Evolutionary conservation across 2,888 invertebrate species (phyloP), one percentile per base, ranked within the genome.

Genomic region (Panopea generosa): DNA sequence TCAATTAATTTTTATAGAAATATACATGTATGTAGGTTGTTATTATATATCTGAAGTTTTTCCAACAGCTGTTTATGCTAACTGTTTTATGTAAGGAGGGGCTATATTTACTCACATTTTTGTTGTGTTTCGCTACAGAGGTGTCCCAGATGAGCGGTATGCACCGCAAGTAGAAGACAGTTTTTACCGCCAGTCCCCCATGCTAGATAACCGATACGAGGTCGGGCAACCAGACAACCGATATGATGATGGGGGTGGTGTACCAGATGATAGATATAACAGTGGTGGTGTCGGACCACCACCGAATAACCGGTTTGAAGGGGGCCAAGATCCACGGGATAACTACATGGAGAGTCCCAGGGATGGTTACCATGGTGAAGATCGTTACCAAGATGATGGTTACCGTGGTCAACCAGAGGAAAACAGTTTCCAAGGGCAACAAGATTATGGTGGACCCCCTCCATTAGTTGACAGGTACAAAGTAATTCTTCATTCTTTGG

Each of bases 161-260:
- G 33, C 33, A 33, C 33, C 33, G 11, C 33, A 33, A 33, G 33
- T 33, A 0, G 76, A 77, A n/a, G 74, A 80, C 61, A 80, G 82
- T 55, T 80, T 80, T 49, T 84, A 84, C 55, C 47, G 82, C 53
- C 79, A 82, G 70, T 82, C 82, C 4, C 77, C 79, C 4, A 65
- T 82, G 72, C 55, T 73, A 14, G 73, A 77, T 7, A 49, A 68
- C 53, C 40, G 76, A 50, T 80, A 73, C 43, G 65, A 49, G 18
- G 52, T 56, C 11, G 6, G 6, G 6, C 33, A 4, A 11, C 33
- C 33, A 33, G 33, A 7, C 4, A 33, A 33, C 33, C 6, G 33
- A 4, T 7, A 11, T 4, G 4, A 7, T 33, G 82, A 78, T 9
- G 71, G 77, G 18, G 76, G 69, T 11, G 82, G 77, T 22, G 79